Base-by-base conservation (phyloP, 2,888 invertebrate species). In the Sepiola atlantica region DNA sequence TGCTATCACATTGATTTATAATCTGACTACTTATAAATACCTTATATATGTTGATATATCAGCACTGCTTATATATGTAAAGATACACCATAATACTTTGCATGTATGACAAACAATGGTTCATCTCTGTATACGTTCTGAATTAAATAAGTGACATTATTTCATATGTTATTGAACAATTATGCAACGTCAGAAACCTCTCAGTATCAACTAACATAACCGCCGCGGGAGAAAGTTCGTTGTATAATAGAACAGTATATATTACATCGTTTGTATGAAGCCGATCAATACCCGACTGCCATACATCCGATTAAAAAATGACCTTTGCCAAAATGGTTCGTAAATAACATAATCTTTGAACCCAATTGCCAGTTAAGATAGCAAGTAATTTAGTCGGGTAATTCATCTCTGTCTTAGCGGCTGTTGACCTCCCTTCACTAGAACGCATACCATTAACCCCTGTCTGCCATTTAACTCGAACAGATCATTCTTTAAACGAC, bases 331-430 rank as follows among this genome's bases (percentile, higher is more conserved):
- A 77, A n/a, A 14, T 77, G 77, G 32, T 77, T 77, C n/a, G 77
- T 77, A 77, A 77, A 77, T 77, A 77, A 77, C 77, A 77, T 77
- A n/a, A 77, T n/a, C 77, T n/a, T n/a, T 77, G n/a, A 77, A 16
- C 77, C 77, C 14, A n/a, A 77, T 32, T 77, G 4, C 77, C 77
- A 14, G 77, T 12, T 77, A 77, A 32, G n/a, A n/a, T n/a, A n/a
- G n/a, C 77, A n/a, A 77, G 8, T 21, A 18, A 77, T 77, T 14
- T 77, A n/a, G 16, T 12, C n/a, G n/a, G n/a, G n/a, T 77, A 77
- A 77, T 77, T 77, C 77, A 77, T 77, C 77, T 77, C 20, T 77
- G 77, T 77, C 77, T n/a, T n/a, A n/a, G n/a, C 32, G n/a, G n/a
- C 0, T 32, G 18, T n/a, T 77, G 77, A 32, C 32, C 77, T 77